Evolutionary conservation across 2,113 vertebrate genomes (phyloP).

Genomic region (Eurypyga helias): DNA sequence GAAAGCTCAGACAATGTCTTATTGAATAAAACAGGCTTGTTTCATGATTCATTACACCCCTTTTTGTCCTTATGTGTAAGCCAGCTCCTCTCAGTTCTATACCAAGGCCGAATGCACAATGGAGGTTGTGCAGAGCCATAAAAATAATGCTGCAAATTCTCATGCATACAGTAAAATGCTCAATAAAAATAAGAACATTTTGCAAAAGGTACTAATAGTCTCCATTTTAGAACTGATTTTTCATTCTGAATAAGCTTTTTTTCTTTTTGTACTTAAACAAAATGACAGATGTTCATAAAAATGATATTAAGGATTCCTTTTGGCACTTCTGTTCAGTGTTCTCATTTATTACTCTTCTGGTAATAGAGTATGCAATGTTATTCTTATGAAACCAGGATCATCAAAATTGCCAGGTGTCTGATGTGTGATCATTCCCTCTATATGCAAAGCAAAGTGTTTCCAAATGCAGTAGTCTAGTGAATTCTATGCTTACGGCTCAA

Average conservation of each 20-base stretch:
- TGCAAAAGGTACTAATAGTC: conserved; percentile 32
- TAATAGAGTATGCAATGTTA: conserved; percentile 45
- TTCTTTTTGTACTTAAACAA: conserved; percentile 56
- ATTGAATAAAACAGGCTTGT: conserved; percentile 60
- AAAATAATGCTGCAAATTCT: conserved; percentile 30
- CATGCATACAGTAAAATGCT: conserved; percentile 5
- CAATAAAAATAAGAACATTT: conserved; percentile 49
- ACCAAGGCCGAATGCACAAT: neutral
- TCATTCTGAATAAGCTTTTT: neutral
- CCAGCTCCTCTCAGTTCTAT: conserved; percentile 37
- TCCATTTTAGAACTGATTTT: conserved; percentile 26
- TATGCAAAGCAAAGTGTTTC: conserved; percentile 52
- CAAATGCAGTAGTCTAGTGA: neutral
- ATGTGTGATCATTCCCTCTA: conserved; percentile 40
- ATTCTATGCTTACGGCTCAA: conserved; percentile 24
- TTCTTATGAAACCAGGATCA: conserved; percentile 34
- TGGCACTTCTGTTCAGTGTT: conserved; percentile 26
- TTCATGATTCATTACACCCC: conserved; percentile 67
- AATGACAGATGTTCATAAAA: conserved; percentile 57
- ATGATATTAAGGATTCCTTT: conserved; percentile 23
- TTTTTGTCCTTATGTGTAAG: conserved; percentile 31
- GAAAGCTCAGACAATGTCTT: conserved; percentile 47
- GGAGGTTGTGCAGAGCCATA: neutral
- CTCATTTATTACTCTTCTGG: conserved; percentile 51
- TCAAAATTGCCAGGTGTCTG: conserved; percentile 59